phyloP scores from a whole-genome alignment of 2,113 vertebrate genomes.

The Leptosomus discolor region DNA sequence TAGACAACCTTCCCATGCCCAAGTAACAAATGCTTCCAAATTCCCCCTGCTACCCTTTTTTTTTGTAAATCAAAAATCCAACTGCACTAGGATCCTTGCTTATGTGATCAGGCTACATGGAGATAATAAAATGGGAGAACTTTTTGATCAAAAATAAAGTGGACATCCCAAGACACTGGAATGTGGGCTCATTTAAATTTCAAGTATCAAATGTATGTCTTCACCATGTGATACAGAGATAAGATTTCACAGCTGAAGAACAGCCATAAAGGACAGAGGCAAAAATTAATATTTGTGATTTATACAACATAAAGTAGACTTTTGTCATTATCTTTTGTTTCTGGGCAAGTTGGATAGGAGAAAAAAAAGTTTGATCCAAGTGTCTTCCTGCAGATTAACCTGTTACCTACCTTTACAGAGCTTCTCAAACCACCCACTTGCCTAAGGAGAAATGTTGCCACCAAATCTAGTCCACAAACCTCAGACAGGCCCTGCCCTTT shows the following conservation, averaged over 20 bases:
- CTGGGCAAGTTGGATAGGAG: neutral
- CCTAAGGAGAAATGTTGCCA: neutral
- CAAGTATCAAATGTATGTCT: neutral
- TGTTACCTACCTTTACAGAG: neutral
- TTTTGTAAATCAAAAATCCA: neutral
- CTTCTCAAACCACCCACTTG: neutral
- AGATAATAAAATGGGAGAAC: neutral
- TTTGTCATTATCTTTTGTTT: neutral
- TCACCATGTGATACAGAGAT: neutral
- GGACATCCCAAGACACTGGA: neutral
- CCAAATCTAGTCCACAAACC: neutral
- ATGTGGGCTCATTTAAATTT: neutral
- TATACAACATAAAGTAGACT: neutral
- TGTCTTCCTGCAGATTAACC: neutral
- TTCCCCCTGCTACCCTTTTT: neutral
- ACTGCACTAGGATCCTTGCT: neutral
- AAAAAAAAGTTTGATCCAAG: neutral
- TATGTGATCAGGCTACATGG: neutral
- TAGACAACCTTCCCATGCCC: neutral
- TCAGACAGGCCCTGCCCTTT: neutral
- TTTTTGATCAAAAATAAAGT: neutral
- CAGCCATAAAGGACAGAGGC: neutral
- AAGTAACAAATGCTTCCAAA: neutral
- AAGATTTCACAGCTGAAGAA: neutral
- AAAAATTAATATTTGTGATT: neutral